Evolutionary conservation across 2,888 invertebrate species (phyloP), one percentile per base, ranked within the genome.

Genomic region (Agriopis marginaria): DNA sequence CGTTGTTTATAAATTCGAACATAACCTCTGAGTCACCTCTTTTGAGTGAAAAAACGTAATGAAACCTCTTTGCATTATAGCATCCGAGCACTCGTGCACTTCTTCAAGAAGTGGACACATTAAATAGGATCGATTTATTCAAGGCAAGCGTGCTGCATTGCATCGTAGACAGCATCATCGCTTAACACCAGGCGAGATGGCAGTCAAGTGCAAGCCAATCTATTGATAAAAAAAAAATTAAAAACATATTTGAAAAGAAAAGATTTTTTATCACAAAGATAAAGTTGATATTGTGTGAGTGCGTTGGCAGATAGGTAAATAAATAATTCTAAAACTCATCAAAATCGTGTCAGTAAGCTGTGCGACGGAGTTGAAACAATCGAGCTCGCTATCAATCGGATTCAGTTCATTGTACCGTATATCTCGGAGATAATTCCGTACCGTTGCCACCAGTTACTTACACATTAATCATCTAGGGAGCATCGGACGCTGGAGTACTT

Each of bases 341-440:
- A 66, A 23, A 56, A 70, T 40, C 58, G 47, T 66, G 65, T 68
- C 69, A 74, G 67, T 74, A 69, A 77, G 67, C 72, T 80, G 84
- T 78, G 79, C 78, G 73, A 75, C 77, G 76, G 61, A 77, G 82
- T 78, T 75, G 80, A 83, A 83, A 81, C 77, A 78, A 78, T 53
- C 79, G 76, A 70, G 69, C 73, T 72, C 74, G 74, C 75, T 82
- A 83, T 82, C 82, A 77, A 75, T 74, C 69, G 75, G 74, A 77
- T 81, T 77, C 79, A 58, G 79, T 79, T 81, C 81, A 80, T 77
- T 78, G 79, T 83, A 74, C 77, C 73, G 79, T 75, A 66, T 69
- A 69, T 71, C 73, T 73, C 65, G 42, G 72, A 75, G 77, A 77
- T 77, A 76, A 75, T 75, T 77, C 68, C 74, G 63, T 69, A 68